Base-by-base conservation (phyloP, 2,113 vertebrate species). In the Anseranas semipalmata region DNA sequence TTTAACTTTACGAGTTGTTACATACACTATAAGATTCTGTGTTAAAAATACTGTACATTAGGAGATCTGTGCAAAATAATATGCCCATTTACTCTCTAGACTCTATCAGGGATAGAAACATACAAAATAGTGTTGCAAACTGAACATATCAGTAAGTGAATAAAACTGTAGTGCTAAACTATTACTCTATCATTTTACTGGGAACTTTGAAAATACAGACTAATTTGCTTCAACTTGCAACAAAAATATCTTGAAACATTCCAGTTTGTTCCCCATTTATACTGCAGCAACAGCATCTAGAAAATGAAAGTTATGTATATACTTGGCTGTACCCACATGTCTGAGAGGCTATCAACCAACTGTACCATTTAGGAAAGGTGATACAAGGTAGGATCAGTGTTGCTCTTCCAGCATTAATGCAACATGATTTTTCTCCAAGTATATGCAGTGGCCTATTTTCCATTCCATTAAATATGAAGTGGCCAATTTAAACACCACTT, bases 251-350 rank as follows among this genome's bases (percentile, higher is more conserved):
- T 72, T 89, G 62, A 97, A 96, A 97, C 96, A 84, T 98, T 98
- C 98, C 98, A 98, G 98, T 98, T 98, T 98, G 95, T 97, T 96
- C 92, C 94, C 97, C 73, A 33, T 95, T 93, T 94, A 91, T 37
- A 78, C 92, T 97, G 95, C 90, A 96, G 93, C 85, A 97, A 92
- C 48, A 92, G 89, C 78, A 89, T 76, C 33, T 70, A 58, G 73
- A 39, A 56, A 58, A 45, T 67, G 67, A 71, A 63, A 72, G 86
- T 71, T 43, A 41, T 2, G 27, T 30, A 19, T 60, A 4, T 28
- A 25, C 2, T 7, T 87, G 91, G 90, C 93, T 90, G 80, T 74
- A 63, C 65, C 71, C 25, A 68, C 70, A 37, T 32, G 6, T 19
- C 28, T 17, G 55, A 73, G 78, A 62, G 91, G 97, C 96, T 90